Conservation (phyloP, 2,888 invertebrate species). For the Dromius quadrimaculatus region DNA sequence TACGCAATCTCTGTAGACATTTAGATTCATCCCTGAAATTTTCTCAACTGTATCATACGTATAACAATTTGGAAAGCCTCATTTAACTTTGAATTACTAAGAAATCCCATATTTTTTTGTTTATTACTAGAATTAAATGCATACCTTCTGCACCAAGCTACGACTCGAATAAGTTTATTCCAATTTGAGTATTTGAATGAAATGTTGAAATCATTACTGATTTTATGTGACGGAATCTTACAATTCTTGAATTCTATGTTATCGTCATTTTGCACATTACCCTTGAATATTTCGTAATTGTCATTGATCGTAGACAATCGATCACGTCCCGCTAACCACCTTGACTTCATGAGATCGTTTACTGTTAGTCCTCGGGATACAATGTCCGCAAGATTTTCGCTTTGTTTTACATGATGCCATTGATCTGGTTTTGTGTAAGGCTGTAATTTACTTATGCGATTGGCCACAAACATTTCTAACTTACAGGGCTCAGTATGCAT, state of each 20-base stretch:
- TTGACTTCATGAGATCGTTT: not conserved
- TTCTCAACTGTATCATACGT: not conserved
- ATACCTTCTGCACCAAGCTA: conserved; percentile 18
- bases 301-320: conserved; percentile 5
- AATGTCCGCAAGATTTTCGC: conserved; percentile 53
- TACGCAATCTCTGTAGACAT: not conserved
- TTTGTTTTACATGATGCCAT: conserved; percentile 49
- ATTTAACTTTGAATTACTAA: not conserved
- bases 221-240: not conserved
- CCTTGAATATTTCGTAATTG: not conserved
- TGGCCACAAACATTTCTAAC: not conserved
- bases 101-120: not conserved
- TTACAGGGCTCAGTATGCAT: conserved; percentile 9
- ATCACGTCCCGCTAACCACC: conserved; percentile 47
- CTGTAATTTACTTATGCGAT: not conserved
- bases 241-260: not conserved
- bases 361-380: conserved; percentile 47
- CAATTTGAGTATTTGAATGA: conserved; percentile 8
- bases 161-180: not conserved
- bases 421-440: conserved; percentile 10
- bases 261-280: not conserved
- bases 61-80: not conserved
- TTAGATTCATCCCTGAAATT: not conserved
- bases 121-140: conserved; percentile 7
- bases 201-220: not conserved